Evolutionary conservation across 2,113 vertebrate species (phyloP).

Genomic region (Hucho hucho): DNA sequence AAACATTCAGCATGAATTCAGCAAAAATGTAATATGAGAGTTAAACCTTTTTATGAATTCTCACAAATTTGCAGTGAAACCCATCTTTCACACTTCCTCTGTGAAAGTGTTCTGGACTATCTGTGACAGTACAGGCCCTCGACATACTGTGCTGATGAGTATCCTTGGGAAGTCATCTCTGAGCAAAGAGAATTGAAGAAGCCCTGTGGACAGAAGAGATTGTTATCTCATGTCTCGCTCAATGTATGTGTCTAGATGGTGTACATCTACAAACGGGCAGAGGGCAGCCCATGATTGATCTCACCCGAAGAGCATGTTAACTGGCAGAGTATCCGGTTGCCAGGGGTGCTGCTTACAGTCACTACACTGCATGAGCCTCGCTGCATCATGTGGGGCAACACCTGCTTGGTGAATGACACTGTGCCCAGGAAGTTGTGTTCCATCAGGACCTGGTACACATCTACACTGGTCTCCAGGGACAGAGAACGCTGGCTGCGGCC

Average conservation of each 20-base stretch:
- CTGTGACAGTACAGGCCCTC: slow-evolving; percentile 89
- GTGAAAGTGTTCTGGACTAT: slow-evolving; percentile 86
- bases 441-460: slow-evolving; percentile 84
- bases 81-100: slow-evolving; percentile 83
- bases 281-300: not conserved
- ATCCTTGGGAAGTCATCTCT: slow-evolving; percentile 85
- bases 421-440: slow-evolving; percentile 92
- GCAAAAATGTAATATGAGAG: no score
- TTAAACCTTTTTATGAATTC: no score
- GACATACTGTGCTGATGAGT: slow-evolving; percentile 83
- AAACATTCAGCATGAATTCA: no score
- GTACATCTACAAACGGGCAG: not conserved
- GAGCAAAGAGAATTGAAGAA: slow-evolving; percentile 86
- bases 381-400: slow-evolving; percentile 87
- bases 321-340: slow-evolving; percentile 86
- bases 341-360: slow-evolving; percentile 86
- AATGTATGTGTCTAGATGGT: not conserved
- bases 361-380: slow-evolving; percentile 82
- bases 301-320: slow-evolving; percentile 80
- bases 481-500: slow-evolving; percentile 88
- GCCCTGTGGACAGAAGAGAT: slow-evolving; percentile 70
- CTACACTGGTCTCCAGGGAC: slow-evolving; percentile 80
- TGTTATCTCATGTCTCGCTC: not conserved
- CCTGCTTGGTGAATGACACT: slow-evolving; percentile 86
- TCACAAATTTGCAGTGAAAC: not conserved